These are phyloP conservation scores for Nymphicus hollandicus DNA, from an alignment of 2,113 vertebrate genomes.

Conservation along the genomic window DNA sequence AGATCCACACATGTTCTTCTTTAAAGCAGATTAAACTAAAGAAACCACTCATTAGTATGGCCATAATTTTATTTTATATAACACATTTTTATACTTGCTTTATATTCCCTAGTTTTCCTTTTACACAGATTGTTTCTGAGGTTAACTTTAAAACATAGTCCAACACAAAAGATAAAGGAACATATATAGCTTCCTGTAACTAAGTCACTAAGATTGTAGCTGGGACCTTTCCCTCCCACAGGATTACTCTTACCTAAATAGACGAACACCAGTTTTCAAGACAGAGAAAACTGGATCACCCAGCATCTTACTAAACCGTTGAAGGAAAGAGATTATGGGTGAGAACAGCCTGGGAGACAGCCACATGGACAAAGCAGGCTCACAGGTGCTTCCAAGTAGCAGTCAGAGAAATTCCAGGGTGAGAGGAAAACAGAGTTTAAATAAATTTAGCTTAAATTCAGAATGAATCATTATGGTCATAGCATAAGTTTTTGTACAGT, in stretches of 20 bases:
- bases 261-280: neutral
- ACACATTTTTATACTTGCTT: neutral
- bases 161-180: neutral
- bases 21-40: neutral
- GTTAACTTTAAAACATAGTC: neutral
- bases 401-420: neutral
- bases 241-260: neutral
- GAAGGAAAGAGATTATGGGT: neutral
- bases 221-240: neutral
- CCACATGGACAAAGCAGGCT: fast-evolving
- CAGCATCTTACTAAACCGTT: neutral
- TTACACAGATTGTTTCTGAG: neutral
- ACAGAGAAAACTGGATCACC: neutral
- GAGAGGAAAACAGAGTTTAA: neutral
- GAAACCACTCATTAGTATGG: neutral
- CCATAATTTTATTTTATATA: neutral
- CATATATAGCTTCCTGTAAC: neutral
- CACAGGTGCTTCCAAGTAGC: neutral
- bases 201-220: neutral
- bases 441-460: neutral
- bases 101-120: neutral
- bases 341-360: neutral
- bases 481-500: neutral
- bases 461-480: neutral
- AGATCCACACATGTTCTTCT: neutral